A percentile compares a stretch with the other conserved stretches of the same genome.
Conservation (phyloP, 2,113 vertebrate species). For the Athene noctua region DNA sequence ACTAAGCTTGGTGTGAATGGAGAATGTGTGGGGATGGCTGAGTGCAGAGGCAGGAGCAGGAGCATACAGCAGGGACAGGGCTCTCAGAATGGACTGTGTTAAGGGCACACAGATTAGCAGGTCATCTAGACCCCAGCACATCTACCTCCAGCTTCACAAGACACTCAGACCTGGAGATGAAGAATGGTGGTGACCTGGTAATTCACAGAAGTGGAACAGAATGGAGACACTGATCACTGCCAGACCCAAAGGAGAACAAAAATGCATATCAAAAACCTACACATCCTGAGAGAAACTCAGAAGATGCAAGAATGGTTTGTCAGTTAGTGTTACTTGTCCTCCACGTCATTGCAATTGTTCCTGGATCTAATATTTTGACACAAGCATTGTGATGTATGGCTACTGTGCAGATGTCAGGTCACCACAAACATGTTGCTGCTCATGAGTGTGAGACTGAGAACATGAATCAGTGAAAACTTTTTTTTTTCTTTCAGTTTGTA, state of each 20-base stretch:
- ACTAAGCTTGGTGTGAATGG: not conserved
- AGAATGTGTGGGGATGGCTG: not conserved
- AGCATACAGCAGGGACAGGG: not conserved
- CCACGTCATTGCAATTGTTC: accelerated
- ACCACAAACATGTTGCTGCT: not conserved
- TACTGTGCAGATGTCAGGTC: not conserved
- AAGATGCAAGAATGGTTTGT: not conserved
- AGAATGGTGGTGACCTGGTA: not conserved
- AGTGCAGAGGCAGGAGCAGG: not conserved
- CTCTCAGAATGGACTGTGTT: not conserved
- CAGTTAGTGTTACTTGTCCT: not conserved
- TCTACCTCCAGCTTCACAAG: not conserved
- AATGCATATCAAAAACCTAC: not conserved
- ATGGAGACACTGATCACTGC: not conserved
- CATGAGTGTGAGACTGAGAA: not conserved
- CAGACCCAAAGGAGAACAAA: not conserved
- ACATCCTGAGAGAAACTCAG: not conserved
- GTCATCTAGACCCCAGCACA: not conserved
- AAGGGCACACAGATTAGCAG: not conserved
- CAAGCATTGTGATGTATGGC: accelerated
- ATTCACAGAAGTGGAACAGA: not conserved
- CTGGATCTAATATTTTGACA: not conserved
- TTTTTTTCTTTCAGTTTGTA: not conserved
- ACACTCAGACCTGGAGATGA: not conserved
- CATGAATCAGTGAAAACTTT: not conserved